Evolutionary conservation across 1,140 invertebrate species (phyloP).

Genomic region (Dendrolimus punctatus): DNA sequence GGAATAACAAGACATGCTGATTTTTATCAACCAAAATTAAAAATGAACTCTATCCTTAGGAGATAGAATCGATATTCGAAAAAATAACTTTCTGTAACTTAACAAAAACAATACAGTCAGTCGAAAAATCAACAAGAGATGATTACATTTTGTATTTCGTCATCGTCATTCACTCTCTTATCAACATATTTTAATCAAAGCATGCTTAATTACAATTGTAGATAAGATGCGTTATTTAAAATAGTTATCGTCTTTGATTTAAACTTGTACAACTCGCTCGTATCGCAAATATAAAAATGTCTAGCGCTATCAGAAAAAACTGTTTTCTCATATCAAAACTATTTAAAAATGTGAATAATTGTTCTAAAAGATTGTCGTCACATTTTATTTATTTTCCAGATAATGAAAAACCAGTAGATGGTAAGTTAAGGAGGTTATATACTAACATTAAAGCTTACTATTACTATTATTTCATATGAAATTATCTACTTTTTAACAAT

Average conservation of each 20-base stretch:
- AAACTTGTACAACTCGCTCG: conserved; percentile 4
- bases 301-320: conserved; percentile 34
- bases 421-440: conserved; percentile 21
- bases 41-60: not conserved
- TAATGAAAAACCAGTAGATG: conserved; percentile 46
- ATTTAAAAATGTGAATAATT: conserved; percentile 41
- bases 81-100: too few species aligned
- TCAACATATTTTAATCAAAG: conserved; percentile 21
- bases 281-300: conserved; percentile 27
- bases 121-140: too few species aligned
- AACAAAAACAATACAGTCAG: too few species aligned
- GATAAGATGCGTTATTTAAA: conserved; percentile 42
- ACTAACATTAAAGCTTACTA: not conserved
- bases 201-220: conserved; percentile 54
- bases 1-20: too few species aligned
- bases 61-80: too few species aligned
- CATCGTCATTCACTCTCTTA: conserved; percentile 16
- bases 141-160: too few species aligned
- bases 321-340: conserved; percentile 29
- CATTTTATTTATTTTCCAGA: conserved; percentile 62
- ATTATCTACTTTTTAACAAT: too few species aligned
- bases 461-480: too few species aligned
- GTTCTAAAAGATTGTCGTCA: conserved; percentile 47
- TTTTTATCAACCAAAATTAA: not conserved
- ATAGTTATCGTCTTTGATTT: conserved; percentile 28